Conservation (phyloP, 2,113 vertebrate genomes). For the Drymodes brunneopygia region DNA sequence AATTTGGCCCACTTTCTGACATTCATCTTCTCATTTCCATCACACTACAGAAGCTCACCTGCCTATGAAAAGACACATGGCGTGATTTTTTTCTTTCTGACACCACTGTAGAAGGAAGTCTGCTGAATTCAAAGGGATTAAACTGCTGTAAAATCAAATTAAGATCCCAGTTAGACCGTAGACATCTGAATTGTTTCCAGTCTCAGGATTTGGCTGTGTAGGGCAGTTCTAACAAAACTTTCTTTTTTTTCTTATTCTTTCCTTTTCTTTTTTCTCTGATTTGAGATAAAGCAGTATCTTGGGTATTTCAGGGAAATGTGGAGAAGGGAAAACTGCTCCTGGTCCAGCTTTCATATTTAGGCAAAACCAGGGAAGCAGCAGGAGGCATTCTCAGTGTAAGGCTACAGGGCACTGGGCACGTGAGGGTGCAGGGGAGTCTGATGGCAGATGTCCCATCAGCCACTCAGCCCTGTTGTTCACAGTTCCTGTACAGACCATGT, state of each 20-base stretch:
- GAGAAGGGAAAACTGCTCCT: background rate
- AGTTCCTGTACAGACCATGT: background rate
- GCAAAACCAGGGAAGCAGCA: background rate
- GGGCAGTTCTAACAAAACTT: constrained; percentile 8
- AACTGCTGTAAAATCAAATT: constrained; percentile 65
- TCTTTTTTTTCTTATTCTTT: background rate
- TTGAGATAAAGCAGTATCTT: background rate
- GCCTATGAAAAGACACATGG: constrained; percentile 57
- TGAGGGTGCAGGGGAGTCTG: background rate
- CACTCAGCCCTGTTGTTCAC: background rate
- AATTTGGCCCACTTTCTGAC: constrained; percentile 65
- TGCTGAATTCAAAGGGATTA: constrained; percentile 54
- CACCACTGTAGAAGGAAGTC: constrained; percentile 39
- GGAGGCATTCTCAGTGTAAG: background rate
- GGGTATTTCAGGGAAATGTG: background rate
- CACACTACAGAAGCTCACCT: constrained; percentile 64
- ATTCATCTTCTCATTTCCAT: constrained; percentile 63
- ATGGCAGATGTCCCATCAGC: background rate
- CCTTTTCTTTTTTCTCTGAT: background rate
- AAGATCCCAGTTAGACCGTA: constrained; percentile 38
- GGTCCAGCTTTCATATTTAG: background rate
- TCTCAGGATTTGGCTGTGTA: constrained; percentile 10
- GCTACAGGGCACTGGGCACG: background rate
- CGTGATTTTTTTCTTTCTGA: constrained; percentile 28
- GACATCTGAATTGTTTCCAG: constrained; percentile 58